Base-by-base conservation (phyloP, 2,797 vertebrate species). In the Melanotaenia nigrans region DNA sequence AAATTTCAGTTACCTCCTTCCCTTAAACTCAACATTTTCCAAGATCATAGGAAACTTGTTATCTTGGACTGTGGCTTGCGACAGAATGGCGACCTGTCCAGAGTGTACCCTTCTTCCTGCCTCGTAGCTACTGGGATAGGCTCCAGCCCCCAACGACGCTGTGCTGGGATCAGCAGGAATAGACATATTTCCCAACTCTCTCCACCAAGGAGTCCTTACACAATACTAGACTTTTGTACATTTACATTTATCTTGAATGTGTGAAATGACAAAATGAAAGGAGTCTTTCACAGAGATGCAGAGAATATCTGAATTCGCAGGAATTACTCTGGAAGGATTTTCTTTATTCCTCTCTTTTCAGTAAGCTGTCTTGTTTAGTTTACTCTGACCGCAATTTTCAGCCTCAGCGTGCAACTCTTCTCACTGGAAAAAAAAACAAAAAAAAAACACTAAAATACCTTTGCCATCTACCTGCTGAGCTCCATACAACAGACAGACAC, bases 391-490 rank as follows among this genome's bases (percentile, higher is more conserved):
- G n/a, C 13, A 25, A 18, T 38, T 58, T 75, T 20, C 25, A 40
- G 65, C 40, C 59, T 25, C 53, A 63, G 32, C 65, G 36, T 53
- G 63, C 1, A 33, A 10, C 24, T 25, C 32, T 55, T 77, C 54
- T 71, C 51, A 56, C 25, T 33, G 20, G 24, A 53, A 40, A 33
- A 47, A 47, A 20, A 53, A 40, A 33, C n/a, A 47, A 20, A 16
- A 24, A 58, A 40, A 33, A 47, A 47, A 20, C 16, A 4, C 56
- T 65, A 18, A 47, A 61, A 65, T 45, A 58, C 25, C 63, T 25
- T 49, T 49, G 53, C 7, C 13, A 4, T 3, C 30, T 14, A 38
- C 45, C 57, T 56, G 62, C 51, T 71, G 68, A 57, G 63, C 42
- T 28, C 33, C 57, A 47, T 58, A 51, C 36, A 55, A 25, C 59